Evolutionary conservation across 2,888 invertebrate species (phyloP).

Genomic region (Spatulosminthurus flaviceps): DNA sequence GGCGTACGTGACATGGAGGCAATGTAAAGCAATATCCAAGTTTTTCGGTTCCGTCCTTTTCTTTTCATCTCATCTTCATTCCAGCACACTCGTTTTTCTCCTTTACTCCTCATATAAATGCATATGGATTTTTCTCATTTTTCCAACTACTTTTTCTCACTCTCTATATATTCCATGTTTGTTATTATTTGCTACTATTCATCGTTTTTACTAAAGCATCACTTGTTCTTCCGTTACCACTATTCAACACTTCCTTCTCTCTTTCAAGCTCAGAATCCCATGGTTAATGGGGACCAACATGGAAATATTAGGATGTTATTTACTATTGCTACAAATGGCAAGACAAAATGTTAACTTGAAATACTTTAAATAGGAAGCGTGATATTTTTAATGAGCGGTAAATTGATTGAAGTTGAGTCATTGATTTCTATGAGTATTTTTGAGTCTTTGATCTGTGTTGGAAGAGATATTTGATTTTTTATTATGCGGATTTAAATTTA

Average conservation of each 20-base stretch:
- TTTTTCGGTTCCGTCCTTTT: conserved; percentile 31
- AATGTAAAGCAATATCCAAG: conserved; percentile 37
- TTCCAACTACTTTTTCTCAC: conserved; percentile 15
- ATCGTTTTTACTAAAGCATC: conserved; percentile 1
- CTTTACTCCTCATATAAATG: conserved; percentile 18
- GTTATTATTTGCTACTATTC: conserved; percentile 14
- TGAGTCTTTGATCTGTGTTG: too few relatives aligned
- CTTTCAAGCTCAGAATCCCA: not conserved
- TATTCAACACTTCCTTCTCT: conserved; percentile 8
- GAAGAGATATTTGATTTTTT: too few relatives aligned
- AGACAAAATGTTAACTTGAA: too few relatives aligned
- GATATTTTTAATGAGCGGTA: too few relatives aligned
- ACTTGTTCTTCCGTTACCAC: not conserved
- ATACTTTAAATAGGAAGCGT: too few relatives aligned
- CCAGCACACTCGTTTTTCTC: not conserved
- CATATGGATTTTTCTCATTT: conserved; percentile 15
- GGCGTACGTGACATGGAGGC: conserved; percentile 42
- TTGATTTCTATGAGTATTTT: too few relatives aligned
- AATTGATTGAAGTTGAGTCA: too few relatives aligned
- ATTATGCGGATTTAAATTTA: too few relatives aligned
- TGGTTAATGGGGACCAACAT: too few relatives aligned
- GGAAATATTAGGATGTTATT: too few relatives aligned
- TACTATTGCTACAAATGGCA: too few relatives aligned
- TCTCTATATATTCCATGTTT: too few relatives aligned
- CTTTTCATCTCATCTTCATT: conserved; percentile 42